phyloP scores from a whole-genome alignment of 2,888 invertebrate species.

The Smittia aterrima region DNA sequence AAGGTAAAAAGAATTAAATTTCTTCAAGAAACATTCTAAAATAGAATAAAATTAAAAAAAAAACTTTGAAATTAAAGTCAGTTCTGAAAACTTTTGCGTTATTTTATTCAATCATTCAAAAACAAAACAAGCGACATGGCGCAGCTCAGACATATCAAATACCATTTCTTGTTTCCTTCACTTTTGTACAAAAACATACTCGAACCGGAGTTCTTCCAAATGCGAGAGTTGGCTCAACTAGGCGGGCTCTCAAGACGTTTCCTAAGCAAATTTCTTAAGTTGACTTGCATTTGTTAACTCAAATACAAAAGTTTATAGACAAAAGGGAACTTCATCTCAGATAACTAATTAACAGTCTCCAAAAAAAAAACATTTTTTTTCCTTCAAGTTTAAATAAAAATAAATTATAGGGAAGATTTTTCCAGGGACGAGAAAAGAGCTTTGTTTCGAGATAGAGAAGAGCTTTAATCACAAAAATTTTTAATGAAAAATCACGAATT shows the following conservation, averaged over 20 bases:
- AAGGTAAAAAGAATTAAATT: too few species aligned
- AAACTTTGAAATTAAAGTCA: too few species aligned
- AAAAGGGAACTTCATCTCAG: not conserved
- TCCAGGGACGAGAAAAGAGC: too few species aligned
- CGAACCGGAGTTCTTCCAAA: not conserved
- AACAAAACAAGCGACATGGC: too few species aligned
- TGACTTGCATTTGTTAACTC: not conserved
- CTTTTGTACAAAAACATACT: not conserved
- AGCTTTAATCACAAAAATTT: not conserved
- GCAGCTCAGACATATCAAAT: too few species aligned
- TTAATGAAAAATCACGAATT: not conserved
- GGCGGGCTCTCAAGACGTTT: too few species aligned
- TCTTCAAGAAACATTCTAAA: too few species aligned
- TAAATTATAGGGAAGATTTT: not conserved
- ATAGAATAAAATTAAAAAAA: too few species aligned
- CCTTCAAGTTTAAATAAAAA: not conserved
- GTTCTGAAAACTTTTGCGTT: too few species aligned
- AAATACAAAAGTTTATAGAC: not conserved
- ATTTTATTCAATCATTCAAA: too few species aligned
- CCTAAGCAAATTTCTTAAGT: too few species aligned
- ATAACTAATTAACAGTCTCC: conserved; percentile 2
- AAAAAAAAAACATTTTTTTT: not conserved
- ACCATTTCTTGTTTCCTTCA: not conserved
- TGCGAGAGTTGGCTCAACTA: too few species aligned
- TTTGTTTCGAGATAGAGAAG: not conserved